Percentiles rank a stretch among this genome's conserved stretches.
Conservation (phyloP, 2,113 vertebrate genomes). For the Rhynchomys soricoides region DNA sequence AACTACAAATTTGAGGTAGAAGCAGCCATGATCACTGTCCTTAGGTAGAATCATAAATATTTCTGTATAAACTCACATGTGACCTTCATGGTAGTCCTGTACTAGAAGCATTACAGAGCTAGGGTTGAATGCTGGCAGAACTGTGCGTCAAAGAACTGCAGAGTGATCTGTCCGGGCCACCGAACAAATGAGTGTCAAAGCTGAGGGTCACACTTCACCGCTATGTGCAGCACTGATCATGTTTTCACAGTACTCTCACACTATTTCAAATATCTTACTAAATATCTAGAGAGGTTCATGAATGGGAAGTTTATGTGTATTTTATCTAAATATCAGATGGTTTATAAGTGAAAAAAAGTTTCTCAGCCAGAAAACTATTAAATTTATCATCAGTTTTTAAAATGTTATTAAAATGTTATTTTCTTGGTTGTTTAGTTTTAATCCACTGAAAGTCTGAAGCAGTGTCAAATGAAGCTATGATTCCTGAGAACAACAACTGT, state of each 20-base stretch:
- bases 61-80: not conserved
- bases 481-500: not conserved
- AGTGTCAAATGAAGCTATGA: not conserved
- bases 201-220: not conserved
- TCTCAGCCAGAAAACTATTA: not conserved
- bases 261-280: not conserved
- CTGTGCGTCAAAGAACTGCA: not conserved
- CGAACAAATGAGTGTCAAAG: not conserved
- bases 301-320: not conserved
- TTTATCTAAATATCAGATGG: not conserved
- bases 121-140: not conserved
- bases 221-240: not conserved
- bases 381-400: not conserved
- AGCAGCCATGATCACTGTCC: not conserved
- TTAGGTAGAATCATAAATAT: too few relatives aligned
- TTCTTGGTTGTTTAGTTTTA: not conserved
- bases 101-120: not conserved
- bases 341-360: not conserved
- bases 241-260: not conserved
- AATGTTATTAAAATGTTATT: not conserved
- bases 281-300: not conserved
- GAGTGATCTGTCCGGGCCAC: not conserved
- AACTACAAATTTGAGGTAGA: not conserved
- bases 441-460: not conserved
- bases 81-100: not conserved